Evolutionary conservation across 1,140 invertebrate species (phyloP).

Genomic region (Macrotrachela quadricornifera): DNA sequence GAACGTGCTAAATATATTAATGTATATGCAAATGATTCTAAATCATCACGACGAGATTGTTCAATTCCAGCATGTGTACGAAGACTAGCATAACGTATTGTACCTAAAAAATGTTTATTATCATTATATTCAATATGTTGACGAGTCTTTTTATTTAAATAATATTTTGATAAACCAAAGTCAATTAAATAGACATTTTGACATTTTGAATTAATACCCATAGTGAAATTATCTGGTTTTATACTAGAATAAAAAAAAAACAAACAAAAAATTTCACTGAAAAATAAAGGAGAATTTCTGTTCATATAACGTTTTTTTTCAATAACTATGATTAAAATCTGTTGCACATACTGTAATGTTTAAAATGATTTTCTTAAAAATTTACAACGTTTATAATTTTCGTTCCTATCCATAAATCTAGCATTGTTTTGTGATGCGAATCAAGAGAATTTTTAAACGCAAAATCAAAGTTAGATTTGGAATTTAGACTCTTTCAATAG

Average conservation of each 20-base stretch:
- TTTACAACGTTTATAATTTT: too few species aligned
- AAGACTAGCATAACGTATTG: conserved; percentile 98
- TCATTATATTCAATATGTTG: conserved; percentile 99
- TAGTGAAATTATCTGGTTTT: conserved; percentile 74
- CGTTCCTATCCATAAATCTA: too few species aligned
- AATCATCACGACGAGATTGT: conserved; percentile 20
- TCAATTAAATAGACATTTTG: conserved; percentile 29
- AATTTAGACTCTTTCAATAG: too few species aligned
- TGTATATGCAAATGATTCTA: conserved; percentile 17
- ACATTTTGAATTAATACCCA: conserved; percentile 44
- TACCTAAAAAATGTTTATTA: conserved; percentile 84
- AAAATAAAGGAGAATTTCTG: too few species aligned
- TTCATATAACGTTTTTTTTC: too few species aligned
- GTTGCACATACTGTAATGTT: too few species aligned
- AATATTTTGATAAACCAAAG: conserved; percentile 37
- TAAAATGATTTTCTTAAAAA: too few species aligned
- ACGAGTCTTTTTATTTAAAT: conserved; percentile 36
- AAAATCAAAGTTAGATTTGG: too few species aligned
- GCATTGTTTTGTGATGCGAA: too few species aligned
- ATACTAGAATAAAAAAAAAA: conserved; percentile 63
- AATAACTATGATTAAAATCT: too few species aligned
- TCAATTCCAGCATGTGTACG: conserved; percentile 79
- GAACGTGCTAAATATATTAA: conserved; percentile 16
- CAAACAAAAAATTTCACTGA: too few species aligned
- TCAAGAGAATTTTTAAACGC: too few species aligned